Base-by-base conservation (phyloP, 1,140 invertebrate genomes). In the Ceratina australensis region DNA sequence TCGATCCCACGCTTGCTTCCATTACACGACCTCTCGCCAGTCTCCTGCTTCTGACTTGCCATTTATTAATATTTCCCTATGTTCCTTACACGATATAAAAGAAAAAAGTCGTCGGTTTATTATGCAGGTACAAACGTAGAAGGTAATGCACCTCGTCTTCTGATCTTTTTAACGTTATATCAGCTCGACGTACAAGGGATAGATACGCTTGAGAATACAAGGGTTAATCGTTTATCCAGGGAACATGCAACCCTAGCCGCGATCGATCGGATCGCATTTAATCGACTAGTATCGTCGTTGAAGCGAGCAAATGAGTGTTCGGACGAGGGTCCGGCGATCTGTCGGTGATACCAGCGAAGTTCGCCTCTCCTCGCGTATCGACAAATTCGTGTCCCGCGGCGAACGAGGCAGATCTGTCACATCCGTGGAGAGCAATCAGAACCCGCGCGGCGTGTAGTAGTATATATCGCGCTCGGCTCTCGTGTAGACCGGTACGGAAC, bases 361-460 rank as follows among this genome's bases (percentile, higher is more conserved):
- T 20, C 54, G 24, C 69, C 72, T 73, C 61, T 52, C 67, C 24
- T 50, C 78, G 68, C 15, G 61, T 77, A 78, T 60, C 78, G 82
- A 84, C 83, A 84, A 84, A 84, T 84, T 84, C 82, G 83, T 83
- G 83, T 84, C 82, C 82, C 83, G 78, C 67, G 82, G 72, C 75
- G 78, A 81, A 73, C 75, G 79, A 78, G 79, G 83, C 78, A 72
- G 64, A 77, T 85, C 82, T 84, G 80, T 84, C 81, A 84, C 83
- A 85, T 85, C 82, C 50, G 68, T 72, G 82, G 79, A 84, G 82
- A 84, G 83, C 68, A 84, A 85, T 85, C 83, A 85, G 82, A 79
- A 81, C 76, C 78, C 50, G 75, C n/a, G n/a, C 67, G 52, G 81
- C 84, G 66, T 66, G 83, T 42, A 42, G 33, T 42, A 42, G 33